These are phyloP conservation scores for Diacarnus erythraeanus DNA, from an alignment of 37 sponge, comb jelly and placozoan species.

Conservation along the genomic window DNA sequence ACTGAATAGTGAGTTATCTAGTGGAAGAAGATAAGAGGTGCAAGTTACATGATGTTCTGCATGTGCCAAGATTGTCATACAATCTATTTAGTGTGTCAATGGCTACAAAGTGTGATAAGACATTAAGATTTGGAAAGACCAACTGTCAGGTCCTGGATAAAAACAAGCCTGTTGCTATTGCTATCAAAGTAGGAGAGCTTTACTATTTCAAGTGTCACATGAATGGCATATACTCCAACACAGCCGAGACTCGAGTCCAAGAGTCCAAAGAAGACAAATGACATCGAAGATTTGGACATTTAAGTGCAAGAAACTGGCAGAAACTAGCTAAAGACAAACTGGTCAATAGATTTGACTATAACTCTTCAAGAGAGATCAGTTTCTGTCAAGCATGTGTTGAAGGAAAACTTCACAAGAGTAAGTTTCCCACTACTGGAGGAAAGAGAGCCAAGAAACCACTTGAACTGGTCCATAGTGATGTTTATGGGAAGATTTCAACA, in stretches of 20 bases:
- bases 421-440: not conserved
- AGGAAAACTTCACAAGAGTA: not conserved
- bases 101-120: constrained; percentile 29
- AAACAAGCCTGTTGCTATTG: constrained; percentile 37
- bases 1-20: not conserved
- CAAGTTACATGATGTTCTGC: not conserved
- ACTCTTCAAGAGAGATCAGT: not conserved
- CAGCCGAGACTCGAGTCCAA: not conserved
- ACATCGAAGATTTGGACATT: not conserved
- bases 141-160: constrained; percentile 13
- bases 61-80: constrained; percentile 2
- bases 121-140: constrained; percentile 23
- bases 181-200: constrained; percentile 38
- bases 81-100: constrained; percentile 50
- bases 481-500: not conserved
- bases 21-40: not conserved
- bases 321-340: not conserved
- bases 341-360: not conserved
- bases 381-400: constrained; percentile 8
- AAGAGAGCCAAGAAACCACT: not conserved
- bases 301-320: not conserved
- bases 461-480: not conserved
- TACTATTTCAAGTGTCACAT: not conserved
- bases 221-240: not conserved
- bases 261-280: not conserved